phyloP scores from a whole-genome alignment of 2,888 invertebrate genomes.

The Bugula neritina region DNA sequence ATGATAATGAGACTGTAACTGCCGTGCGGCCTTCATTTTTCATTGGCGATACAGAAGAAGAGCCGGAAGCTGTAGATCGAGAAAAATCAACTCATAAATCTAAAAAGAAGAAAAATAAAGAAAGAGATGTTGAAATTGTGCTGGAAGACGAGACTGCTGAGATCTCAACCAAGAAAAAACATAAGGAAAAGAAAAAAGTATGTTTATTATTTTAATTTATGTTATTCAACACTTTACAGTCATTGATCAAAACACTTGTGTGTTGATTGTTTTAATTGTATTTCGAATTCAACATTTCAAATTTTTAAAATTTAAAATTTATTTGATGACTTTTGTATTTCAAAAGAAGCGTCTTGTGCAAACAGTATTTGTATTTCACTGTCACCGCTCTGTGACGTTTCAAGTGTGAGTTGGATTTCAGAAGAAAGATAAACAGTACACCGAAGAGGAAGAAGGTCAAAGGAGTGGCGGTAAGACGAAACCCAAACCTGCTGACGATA shows the following conservation, averaged over 20 bases:
- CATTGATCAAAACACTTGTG: no score
- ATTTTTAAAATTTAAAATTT: no score
- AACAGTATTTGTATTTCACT: no score
- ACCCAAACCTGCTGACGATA: constrained; percentile 7
- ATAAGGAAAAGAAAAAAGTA: background rate
- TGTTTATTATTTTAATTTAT: no score
- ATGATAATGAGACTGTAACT: background rate
- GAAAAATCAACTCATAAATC: background rate
- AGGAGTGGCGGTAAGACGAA: background rate
- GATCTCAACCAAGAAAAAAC: background rate
- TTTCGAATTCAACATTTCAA: no score
- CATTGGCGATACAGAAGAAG: background rate
- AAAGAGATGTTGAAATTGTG: background rate
- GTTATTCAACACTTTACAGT: no score
- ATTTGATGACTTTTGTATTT: no score
- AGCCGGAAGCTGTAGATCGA: background rate
- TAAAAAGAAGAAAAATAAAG: constrained; percentile 11
- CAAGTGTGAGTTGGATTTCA: no score
- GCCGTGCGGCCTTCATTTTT: constrained; percentile 1
- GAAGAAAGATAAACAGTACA: background rate
- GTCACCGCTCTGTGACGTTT: no score
- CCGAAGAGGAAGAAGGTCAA: background rate
- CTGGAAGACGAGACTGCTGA: background rate
- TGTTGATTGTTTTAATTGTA: background rate
- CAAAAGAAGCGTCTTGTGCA: no score